phyloP scores from a whole-genome alignment of 2,113 vertebrate genomes.

The Thunnus thynnus region DNA sequence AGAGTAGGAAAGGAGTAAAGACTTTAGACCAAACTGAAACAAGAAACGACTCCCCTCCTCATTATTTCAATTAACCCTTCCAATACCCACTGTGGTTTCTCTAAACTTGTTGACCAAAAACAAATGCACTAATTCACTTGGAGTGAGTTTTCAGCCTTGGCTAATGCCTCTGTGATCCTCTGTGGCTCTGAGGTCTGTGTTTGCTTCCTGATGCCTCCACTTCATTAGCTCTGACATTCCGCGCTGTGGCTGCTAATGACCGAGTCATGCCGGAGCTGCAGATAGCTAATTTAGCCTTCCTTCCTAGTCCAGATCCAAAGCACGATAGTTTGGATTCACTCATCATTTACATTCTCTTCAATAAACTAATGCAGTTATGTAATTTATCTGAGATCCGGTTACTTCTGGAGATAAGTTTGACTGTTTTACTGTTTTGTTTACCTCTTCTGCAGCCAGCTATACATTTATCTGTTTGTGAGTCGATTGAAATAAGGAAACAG shows the following conservation, averaged over 20 bases:
- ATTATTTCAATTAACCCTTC: neutral
- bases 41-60: neutral
- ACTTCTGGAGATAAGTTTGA: neutral
- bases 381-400: neutral
- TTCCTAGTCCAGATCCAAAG: constrained; percentile 7
- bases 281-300: constrained; percentile 25
- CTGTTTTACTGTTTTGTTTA: neutral
- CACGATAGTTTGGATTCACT: neutral
- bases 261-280: constrained; percentile 7
- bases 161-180: neutral
- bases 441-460: no score
- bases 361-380: neutral
- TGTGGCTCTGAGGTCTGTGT: neutral
- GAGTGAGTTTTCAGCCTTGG: constrained; percentile 7
- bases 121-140: constrained; percentile 10
- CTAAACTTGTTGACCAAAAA: constrained; percentile 28
- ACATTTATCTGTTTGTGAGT: no score
- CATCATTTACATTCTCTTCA: neutral
- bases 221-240: constrained; percentile 46
- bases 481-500: neutral
- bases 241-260: constrained; percentile 27
- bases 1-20: neutral
- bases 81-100: neutral
- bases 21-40: neutral
- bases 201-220: constrained; percentile 35